Percentiles rank a stretch among this genome's conserved stretches.
These are phyloP conservation scores for Melanotaenia boesemani DNA, from an alignment of 2,797 vertebrate species.

Conservation along the genomic window DNA sequence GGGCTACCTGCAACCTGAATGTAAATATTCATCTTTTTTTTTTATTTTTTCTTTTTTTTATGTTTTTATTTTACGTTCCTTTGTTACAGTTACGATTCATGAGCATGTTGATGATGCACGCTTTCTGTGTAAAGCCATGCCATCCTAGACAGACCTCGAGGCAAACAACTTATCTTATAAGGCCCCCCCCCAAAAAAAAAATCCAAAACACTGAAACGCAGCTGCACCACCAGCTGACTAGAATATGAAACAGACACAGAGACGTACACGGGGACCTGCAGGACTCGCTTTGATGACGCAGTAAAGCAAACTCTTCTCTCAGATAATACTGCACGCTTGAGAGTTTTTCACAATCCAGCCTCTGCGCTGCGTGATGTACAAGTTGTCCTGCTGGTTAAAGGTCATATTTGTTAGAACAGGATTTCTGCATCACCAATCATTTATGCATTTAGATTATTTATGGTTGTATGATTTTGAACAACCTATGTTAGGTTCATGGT, in stretches of 20 bases:
- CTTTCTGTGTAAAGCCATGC: slow-evolving; percentile 48
- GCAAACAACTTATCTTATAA: slow-evolving; percentile 63
- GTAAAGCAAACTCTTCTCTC: slow-evolving; percentile 60
- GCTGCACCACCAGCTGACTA: slow-evolving; percentile 73
- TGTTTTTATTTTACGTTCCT: neutral
- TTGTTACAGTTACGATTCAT: slow-evolving; percentile 32
- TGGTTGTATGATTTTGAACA: slow-evolving; percentile 23
- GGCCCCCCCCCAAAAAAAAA: slow-evolving; percentile 8
- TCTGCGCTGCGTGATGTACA: slow-evolving; percentile 16
- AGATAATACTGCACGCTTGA: slow-evolving; percentile 49
- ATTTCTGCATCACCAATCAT: slow-evolving; percentile 55
- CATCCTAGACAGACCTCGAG: slow-evolving; percentile 68
- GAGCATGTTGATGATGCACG: slow-evolving; percentile 42
- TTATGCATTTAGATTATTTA: slow-evolving; percentile 46
- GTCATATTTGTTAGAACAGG: slow-evolving; percentile 55
- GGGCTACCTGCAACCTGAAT: slow-evolving; percentile 48
- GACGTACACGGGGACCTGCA: slow-evolving; percentile 56
- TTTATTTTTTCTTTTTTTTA: too few relatives aligned
- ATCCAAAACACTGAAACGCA: slow-evolving; percentile 69
- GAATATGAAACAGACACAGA: slow-evolving; percentile 76
- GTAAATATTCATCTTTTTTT: slow-evolving; percentile 22
- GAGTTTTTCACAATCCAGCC: slow-evolving; percentile 49
- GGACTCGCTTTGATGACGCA: slow-evolving; percentile 72
- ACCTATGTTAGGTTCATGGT: slow-evolving; percentile 3
- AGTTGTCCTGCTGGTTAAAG: slow-evolving; percentile 66